Conservation (phyloP, 2,888 invertebrate genomes). For the Vanessa cardui region DNA sequence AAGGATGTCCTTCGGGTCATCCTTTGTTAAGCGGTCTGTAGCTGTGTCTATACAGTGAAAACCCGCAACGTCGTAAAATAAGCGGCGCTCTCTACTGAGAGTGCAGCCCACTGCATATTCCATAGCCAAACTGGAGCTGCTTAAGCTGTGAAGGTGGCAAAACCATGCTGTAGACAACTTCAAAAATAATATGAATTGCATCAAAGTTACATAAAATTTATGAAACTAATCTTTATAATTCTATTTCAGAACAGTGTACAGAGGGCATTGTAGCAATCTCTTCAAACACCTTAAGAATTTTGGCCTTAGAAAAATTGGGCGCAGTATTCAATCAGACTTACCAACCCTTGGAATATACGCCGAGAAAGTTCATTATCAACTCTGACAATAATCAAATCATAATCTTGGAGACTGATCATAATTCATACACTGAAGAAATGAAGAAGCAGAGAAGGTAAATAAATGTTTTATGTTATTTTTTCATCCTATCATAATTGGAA, state of each 20-base stretch:
- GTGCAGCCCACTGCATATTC: conserved; percentile 86
- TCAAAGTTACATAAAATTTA: background rate
- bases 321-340: conserved; percentile 99
- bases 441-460: conserved; percentile 90
- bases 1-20: conserved; percentile 58
- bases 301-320: conserved; percentile 98
- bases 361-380: conserved; percentile 96
- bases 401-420: conserved; percentile 98
- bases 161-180: conserved; percentile 85
- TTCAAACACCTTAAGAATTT: conserved; percentile 97
- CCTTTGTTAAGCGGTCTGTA: conserved; percentile 70
- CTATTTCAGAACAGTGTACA: conserved; percentile 93
- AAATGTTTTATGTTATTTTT: background rate
- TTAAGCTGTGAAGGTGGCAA: conserved; percentile 86
- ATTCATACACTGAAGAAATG: conserved; percentile 98
- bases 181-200: background rate
- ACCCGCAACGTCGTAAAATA: conserved; percentile 86
- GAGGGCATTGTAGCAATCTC: conserved; percentile 99
- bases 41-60: conserved; percentile 80
- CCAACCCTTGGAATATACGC: conserved; percentile 96
- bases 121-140: conserved; percentile 87
- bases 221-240: background rate
- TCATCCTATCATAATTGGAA: background rate
- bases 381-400: conserved; percentile 94
- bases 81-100: conserved; percentile 75